phyloP scores from a whole-genome alignment of 2,797 vertebrate genomes.

The Anguilla anguilla region DNA sequence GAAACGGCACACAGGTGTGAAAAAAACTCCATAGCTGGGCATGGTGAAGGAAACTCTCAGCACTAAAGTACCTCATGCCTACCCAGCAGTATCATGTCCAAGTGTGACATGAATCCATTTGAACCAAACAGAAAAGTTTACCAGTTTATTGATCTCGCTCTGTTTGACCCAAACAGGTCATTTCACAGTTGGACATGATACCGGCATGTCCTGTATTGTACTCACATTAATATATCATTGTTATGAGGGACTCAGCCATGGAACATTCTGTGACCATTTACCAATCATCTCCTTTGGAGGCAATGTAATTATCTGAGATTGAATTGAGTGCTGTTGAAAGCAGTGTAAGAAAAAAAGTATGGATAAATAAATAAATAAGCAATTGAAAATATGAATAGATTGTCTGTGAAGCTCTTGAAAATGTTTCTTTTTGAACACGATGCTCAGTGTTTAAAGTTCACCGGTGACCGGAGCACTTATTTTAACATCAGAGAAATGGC shows the following conservation, averaged over 20 bases:
- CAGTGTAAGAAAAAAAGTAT: background rate
- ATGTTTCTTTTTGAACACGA: background rate
- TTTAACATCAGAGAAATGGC: slow-evolving; percentile 9
- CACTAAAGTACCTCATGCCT: background rate
- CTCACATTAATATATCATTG: background rate
- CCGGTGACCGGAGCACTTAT: background rate
- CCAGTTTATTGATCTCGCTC: background rate
- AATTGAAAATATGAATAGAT: background rate
- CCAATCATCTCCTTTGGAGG: background rate
- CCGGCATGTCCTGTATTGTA: background rate
- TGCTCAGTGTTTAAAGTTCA: background rate
- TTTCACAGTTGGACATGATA: background rate
- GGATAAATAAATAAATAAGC: background rate
- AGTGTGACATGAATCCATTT: background rate
- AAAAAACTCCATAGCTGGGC: background rate
- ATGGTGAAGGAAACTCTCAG: background rate
- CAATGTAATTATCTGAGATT: background rate
- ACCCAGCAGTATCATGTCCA: background rate
- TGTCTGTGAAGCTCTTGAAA: slow-evolving; percentile 1
- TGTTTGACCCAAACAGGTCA: background rate
- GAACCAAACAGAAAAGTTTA: background rate
- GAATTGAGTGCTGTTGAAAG: background rate
- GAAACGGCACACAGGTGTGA: background rate
- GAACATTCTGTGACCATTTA: slow-evolving; percentile 16
- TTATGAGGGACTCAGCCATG: background rate